Evolutionary conservation across 2,888 invertebrate species (phyloP), one percentile per base, ranked within the genome.

Genomic region (Ochlodes sylvanus): DNA sequence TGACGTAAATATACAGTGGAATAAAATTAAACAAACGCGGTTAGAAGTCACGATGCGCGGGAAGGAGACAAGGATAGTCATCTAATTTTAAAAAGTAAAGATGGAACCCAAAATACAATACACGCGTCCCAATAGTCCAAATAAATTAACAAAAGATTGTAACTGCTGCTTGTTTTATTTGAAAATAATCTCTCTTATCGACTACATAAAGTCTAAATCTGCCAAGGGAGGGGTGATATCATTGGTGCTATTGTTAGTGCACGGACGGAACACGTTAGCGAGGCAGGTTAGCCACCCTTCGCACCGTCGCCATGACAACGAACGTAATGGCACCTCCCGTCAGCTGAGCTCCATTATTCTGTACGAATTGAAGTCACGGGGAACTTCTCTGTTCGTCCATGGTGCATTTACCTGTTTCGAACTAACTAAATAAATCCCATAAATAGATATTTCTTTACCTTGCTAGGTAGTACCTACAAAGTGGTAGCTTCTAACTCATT

Each of bases 81-180:
- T 88, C 91, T 91, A 91, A 91, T 88, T 92, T 91, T 89, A 92
- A 92, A 92, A 92, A 92, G 90, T 87, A 92, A 93, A 93, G 92
- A 93, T 93, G 92, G 92, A 91, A 88, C 90, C 92, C 90, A 83
- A 92, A 92, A 89, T 85, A 91, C 89, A 88, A 89, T 90, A 86
- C 88, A 88, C 82, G 84, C 83, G 83, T 89, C 89, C 84, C 88
- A 83, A 90, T 89, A 87, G 85, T 83, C 64, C 66, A 66, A 71
- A 75, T 64, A 72, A 71, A 69, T 71, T 69, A 56, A 62, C 47
- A 71, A 77, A 77, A 86, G 80, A 84, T 85, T 82, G 80, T 87
- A 90, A 89, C 62, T 47, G 54, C 76, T 79, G 76, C 76, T 77
- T 77, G 79, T 79, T 83, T 77, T 72, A 80, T 82, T 80, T 83